A percentile compares a stretch with the other conserved stretches of the same genome.
Conservation (phyloP, 2,113 vertebrate genomes). For the Caranx melampygus region DNA sequence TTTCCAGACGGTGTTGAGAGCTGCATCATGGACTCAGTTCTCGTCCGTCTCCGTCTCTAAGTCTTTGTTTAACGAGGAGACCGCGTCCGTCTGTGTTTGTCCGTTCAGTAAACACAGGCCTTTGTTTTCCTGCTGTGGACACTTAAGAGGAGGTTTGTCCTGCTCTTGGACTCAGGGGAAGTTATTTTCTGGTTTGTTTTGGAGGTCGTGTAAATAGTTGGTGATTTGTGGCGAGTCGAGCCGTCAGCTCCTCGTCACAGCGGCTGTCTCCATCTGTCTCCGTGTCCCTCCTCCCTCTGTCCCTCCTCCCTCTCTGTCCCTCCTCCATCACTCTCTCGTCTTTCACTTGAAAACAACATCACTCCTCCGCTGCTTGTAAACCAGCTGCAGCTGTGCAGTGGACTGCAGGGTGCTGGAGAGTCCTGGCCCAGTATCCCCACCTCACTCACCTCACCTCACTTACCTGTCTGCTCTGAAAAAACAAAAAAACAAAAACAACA, state of each 20-base stretch:
- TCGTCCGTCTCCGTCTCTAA: constrained; percentile 27
- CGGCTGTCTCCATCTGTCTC: constrained; percentile 46
- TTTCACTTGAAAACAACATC: constrained; percentile 34
- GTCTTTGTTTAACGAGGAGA: constrained; percentile 54
- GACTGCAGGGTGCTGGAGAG: neutral
- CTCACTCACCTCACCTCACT: too few species aligned
- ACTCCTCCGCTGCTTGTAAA: constrained; percentile 20
- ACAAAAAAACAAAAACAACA: too few species aligned
- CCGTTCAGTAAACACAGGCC: constrained; percentile 60
- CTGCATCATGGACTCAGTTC: constrained; percentile 22
- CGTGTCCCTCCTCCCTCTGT: constrained; percentile 45
- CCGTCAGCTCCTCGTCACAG: constrained; percentile 36
- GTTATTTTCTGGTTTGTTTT: constrained; percentile 66
- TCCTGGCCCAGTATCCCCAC: neutral
- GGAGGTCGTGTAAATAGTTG: constrained; percentile 64
- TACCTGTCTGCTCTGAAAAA: too few species aligned
- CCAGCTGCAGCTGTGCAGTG: neutral
- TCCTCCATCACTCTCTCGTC: constrained; percentile 42
- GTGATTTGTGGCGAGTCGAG: constrained; percentile 65
- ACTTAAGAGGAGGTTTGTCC: constrained; percentile 53
- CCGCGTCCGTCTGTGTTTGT: constrained; percentile 72
- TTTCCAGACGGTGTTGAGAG: constrained; percentile 43
- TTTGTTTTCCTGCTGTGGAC: constrained; percentile 65
- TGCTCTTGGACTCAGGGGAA: constrained; percentile 53
- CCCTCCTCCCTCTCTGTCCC: constrained; percentile 48